A percentile compares a stretch with the other conserved stretches of the same genome.
Conservation (phyloP, 2,113 vertebrate genomes). For the Oncorhynchus kisutch region DNA sequence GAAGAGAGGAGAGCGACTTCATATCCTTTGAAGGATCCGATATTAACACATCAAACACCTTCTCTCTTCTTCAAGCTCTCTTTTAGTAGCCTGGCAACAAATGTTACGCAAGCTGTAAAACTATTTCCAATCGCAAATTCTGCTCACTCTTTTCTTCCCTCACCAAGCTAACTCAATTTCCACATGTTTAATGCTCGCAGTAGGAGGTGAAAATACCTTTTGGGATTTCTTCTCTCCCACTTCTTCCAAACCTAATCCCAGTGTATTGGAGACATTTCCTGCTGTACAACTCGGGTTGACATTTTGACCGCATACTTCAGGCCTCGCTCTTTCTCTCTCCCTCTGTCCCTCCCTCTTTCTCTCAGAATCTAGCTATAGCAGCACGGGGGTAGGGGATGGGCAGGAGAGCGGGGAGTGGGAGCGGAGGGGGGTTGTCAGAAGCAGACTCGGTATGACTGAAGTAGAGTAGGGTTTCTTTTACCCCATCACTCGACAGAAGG, state of each 20-base stretch:
- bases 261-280: constrained; percentile 6
- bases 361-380: neutral
- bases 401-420: neutral
- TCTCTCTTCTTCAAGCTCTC: neutral
- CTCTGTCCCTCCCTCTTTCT: neutral
- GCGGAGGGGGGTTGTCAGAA: neutral
- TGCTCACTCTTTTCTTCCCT: neutral
- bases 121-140: neutral
- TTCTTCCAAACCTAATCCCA: constrained; percentile 3
- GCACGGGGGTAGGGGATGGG: constrained; percentile 4
- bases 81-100: constrained; percentile 8
- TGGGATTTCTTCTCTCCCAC: neutral
- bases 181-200: constrained; percentile 12
- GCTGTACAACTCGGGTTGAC: constrained; percentile 16
- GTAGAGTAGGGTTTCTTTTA: neutral
- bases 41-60: constrained; percentile 26
- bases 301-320: constrained; percentile 14
- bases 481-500: constrained; percentile 18
- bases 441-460: neutral
- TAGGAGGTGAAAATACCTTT: constrained; percentile 9
- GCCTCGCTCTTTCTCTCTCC: neutral
- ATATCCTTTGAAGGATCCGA: constrained; percentile 23
- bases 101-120: neutral
- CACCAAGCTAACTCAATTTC: constrained; percentile 12
- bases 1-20: neutral